Base-by-base conservation (phyloP, 2,888 invertebrate genomes). In the Prosopocoilus inquinatus region DNA sequence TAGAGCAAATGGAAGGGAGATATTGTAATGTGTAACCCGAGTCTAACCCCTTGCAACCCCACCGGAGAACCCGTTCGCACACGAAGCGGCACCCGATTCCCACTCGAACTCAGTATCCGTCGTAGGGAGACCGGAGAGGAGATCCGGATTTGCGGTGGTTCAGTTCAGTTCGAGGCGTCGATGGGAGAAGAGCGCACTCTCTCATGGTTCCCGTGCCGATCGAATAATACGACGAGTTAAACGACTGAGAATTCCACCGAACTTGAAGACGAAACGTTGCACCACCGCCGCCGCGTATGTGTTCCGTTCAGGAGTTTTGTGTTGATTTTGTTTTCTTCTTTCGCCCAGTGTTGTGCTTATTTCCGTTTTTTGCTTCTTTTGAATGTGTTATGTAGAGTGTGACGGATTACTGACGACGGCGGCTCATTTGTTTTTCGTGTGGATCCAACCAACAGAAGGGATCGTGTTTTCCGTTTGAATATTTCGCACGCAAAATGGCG, bases 11-110 rank as follows among this genome's bases (percentile, higher is more conserved):
- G 62, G 65, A 59, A 66, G 66, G 67, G 67, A 64, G 67, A 66
- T 60, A 67, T 69, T 68, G 69, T 70, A 66, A 64, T 66, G 64
- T 67, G 67, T 64, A 68, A 68, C 66, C 66, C 66, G 62, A 64
- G 64, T 63, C 67, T 65, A 66, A 70, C 68, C 72, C 70, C 70
- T 68, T 70, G 60, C 62, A 58, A 65, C 66, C 67, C 69, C 66
- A 67, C 64, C 41, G 12, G 12, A 13, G 41, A 13, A 53, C 61
- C 60, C 70, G 71, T 65, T 60, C 58, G 56, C 56, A 59, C 58
- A 70, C 72, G 70, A 70, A 62, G 62, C 61, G 55, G 48, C 50
- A 63, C 64, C 70, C 69, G 67, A 62, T 58, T 66, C 67, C 62
- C 64, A 67, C 66, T 69, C 67, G 64, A 61, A 65, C 60, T 57